phyloP scores from a whole-genome alignment of 2,113 vertebrate genomes.

The Hemiscyllium ocellatum region DNA sequence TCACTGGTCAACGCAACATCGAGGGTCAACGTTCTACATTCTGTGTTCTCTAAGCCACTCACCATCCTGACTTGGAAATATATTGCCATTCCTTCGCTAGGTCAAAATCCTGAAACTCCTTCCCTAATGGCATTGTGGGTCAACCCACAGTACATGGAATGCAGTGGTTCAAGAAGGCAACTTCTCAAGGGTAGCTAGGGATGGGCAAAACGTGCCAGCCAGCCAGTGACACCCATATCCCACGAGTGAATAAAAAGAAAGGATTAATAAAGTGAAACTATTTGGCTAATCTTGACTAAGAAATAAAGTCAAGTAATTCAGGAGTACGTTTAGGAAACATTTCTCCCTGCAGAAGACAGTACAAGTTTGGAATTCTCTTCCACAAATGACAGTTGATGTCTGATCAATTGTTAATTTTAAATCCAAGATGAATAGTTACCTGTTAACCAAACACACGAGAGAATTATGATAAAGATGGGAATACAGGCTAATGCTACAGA shows the following conservation, averaged over 20 bases:
- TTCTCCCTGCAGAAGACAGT: background rate
- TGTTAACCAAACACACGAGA: background rate
- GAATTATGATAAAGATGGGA: background rate
- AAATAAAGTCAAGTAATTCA: background rate
- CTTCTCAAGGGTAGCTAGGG: no score
- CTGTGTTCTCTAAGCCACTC: no score
- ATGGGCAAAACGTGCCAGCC: no score
- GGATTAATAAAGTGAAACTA: background rate
- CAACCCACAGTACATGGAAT: no score
- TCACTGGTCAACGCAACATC: no score
- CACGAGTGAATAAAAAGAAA: background rate
- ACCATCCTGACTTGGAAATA: no score
- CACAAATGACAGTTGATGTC: background rate
- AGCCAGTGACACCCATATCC: no score
- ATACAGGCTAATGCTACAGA: background rate
- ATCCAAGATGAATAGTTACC: background rate
- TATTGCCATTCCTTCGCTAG: no score
- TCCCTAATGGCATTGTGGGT: no score
- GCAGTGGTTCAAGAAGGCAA: no score
- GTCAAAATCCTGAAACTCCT: no score
- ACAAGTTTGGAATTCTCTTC: background rate
- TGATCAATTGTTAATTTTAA: background rate
- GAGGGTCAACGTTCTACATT: no score
- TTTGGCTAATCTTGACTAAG: background rate
- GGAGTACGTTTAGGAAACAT: background rate